phyloP scores from a whole-genome alignment of 2,888 invertebrate species.

The Athalia circularis region DNA sequence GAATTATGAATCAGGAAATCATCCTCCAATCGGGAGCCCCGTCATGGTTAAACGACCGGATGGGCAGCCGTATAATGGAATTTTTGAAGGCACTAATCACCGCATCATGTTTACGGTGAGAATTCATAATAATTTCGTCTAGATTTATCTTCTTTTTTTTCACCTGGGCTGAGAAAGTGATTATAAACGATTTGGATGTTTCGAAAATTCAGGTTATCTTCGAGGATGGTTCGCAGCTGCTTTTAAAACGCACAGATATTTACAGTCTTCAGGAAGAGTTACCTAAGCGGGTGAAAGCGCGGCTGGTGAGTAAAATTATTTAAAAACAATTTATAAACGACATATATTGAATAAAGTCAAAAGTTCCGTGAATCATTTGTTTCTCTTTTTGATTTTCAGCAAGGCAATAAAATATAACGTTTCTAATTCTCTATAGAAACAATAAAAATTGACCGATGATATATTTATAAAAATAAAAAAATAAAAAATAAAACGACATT shows the following conservation, averaged over 20 bases:
- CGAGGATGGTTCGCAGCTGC: conserved; percentile 75
- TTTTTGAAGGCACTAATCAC: conserved; percentile 73
- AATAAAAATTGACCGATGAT: not conserved
- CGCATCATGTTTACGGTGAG: conserved; percentile 73
- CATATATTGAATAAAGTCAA: not conserved
- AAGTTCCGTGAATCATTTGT: not conserved
- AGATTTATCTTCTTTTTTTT: not conserved
- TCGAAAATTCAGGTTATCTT: conserved; percentile 72
- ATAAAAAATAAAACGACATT: conserved; percentile 17
- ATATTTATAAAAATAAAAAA: conserved; percentile 34
- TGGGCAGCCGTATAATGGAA: conserved; percentile 73
- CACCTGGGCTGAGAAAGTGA: not conserved
- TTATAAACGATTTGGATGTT: not conserved
- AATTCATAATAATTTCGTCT: conserved; percentile 38
- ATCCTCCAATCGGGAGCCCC: conserved; percentile 73
- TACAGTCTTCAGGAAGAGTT: conserved; percentile 77
- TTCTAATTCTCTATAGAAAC: not conserved
- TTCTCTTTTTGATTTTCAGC: conserved; percentile 2
- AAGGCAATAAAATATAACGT: conserved; percentile 1
- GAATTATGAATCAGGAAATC: conserved; percentile 65
- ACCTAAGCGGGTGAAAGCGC: conserved; percentile 77
- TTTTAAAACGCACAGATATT: conserved; percentile 76
- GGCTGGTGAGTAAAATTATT: conserved; percentile 73
- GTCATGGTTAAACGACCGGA: conserved; percentile 78
- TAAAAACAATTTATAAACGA: conserved; percentile 36